Conservation (phyloP, 2,888 invertebrate species). For the Erpobdella octoculata region DNA sequence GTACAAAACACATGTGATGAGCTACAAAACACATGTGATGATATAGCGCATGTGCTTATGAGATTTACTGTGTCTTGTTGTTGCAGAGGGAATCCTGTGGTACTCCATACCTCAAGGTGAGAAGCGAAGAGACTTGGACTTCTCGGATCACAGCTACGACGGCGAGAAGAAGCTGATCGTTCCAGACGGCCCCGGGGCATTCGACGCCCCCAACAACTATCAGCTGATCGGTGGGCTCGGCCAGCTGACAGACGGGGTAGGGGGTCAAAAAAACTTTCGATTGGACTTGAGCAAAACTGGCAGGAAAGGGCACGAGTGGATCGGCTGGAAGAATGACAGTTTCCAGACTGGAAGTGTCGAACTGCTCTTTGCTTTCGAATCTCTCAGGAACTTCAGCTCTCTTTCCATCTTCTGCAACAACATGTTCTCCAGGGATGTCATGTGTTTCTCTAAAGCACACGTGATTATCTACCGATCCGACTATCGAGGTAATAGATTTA, state of each 20-base stretch:
- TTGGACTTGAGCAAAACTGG: slow-evolving; percentile 60
- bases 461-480: neutral
- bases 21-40: too few relatives aligned
- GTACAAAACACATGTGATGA: too few relatives aligned
- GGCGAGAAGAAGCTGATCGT: slow-evolving; percentile 58
- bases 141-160: slow-evolving; percentile 77
- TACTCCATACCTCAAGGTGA: slow-evolving; percentile 86
- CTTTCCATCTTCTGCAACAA: slow-evolving; percentile 77
- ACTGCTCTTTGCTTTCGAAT: slow-evolving; percentile 77
- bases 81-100: slow-evolving; percentile 72
- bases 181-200: too few relatives aligned
- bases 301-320: slow-evolving; percentile 68
- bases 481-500: neutral
- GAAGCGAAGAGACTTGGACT: slow-evolving; percentile 70
- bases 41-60: too few relatives aligned
- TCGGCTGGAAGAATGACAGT: slow-evolving; percentile 69
- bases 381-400: slow-evolving; percentile 74
- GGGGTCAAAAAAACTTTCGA: slow-evolving; percentile 69
- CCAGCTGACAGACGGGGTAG: slow-evolving; percentile 71
- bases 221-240: slow-evolving; percentile 70
- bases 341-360: slow-evolving; percentile 62
- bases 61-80: too few relatives aligned
- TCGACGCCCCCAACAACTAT: too few relatives aligned
- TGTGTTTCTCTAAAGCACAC: slow-evolving; percentile 71
- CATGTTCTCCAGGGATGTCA: slow-evolving; percentile 72